phyloP scores from a whole-genome alignment of 2,797 vertebrate genomes.

The Mycteria americana region DNA sequence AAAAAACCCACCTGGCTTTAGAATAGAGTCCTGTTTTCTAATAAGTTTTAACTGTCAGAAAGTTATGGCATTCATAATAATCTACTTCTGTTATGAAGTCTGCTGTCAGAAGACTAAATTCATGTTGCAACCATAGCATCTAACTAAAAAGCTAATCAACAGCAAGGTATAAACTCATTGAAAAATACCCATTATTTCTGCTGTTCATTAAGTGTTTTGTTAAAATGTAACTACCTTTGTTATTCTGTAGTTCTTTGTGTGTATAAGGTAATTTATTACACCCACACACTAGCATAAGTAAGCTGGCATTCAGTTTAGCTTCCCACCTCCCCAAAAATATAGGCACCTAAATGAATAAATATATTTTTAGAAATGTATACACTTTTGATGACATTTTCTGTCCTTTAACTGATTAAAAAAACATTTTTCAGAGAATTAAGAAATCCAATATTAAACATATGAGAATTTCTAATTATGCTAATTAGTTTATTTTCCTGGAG shows the following conservation, averaged over 20 bases:
- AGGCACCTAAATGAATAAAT: background rate
- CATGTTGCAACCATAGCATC: fast-evolving
- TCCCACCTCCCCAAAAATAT: background rate
- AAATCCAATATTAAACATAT: background rate
- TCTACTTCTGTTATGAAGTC: background rate
- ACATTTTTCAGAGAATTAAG: background rate
- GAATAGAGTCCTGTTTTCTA: background rate
- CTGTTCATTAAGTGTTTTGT: background rate
- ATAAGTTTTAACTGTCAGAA: background rate
- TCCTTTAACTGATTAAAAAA: background rate
- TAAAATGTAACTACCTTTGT: background rate
- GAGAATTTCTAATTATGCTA: background rate
- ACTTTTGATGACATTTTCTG: background rate
- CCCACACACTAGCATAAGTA: background rate
- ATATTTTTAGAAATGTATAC: background rate
- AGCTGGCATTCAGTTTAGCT: background rate
- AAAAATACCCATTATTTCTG: background rate
- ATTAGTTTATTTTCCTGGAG: background rate
- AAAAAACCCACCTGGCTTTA: background rate
- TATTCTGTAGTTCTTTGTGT: background rate
- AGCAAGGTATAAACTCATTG: background rate
- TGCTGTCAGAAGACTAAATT: background rate
- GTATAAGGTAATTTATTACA: background rate
- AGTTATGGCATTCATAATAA: background rate
- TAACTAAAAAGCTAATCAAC: background rate